These are phyloP conservation scores for Neoseiulus cucumeris DNA, from an alignment of 1,140 invertebrate genomes.

Conservation along the genomic window DNA sequence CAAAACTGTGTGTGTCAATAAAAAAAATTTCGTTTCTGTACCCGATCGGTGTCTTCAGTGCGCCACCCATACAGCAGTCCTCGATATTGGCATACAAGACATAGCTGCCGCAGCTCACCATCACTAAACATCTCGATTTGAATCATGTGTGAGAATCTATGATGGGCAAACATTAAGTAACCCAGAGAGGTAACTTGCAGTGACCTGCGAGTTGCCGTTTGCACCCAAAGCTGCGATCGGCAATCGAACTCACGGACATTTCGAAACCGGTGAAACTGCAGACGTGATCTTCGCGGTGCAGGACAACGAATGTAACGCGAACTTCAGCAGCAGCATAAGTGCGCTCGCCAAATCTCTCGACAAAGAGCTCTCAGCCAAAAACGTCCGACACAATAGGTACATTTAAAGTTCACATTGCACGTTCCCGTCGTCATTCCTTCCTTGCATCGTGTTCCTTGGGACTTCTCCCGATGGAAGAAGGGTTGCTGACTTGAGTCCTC, in stretches of 20 bases:
- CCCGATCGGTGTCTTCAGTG: neutral
- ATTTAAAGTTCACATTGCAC: neutral
- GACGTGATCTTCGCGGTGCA: constrained; percentile 75
- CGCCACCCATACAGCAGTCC: too few species aligned
- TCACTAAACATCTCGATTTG: too few species aligned
- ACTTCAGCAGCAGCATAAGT: constrained; percentile 8
- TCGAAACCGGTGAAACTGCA: constrained; percentile 31
- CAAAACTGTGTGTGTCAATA: neutral
- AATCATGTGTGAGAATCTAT: too few species aligned
- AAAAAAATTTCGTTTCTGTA: constrained; percentile 11
- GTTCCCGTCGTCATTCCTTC: too few species aligned
- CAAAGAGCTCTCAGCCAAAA: constrained; percentile 26
- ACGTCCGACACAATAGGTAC: constrained; percentile 19
- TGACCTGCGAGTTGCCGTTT: constrained; percentile 24
- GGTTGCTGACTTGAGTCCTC: too few species aligned
- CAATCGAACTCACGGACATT: constrained; percentile 2
- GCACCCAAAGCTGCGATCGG: constrained; percentile 4
- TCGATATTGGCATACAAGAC: neutral
- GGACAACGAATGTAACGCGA: constrained; percentile 52
- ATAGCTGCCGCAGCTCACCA: too few species aligned
- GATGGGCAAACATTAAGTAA: too few species aligned
- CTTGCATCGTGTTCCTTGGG: too few species aligned
- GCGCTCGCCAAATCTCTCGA: constrained; percentile 23
- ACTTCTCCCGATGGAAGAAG: too few species aligned
- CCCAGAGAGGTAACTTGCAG: constrained; percentile 18